phyloP scores from a whole-genome alignment of 1,140 invertebrate genomes.

The Cyrtorhinus lividipennis region DNA sequence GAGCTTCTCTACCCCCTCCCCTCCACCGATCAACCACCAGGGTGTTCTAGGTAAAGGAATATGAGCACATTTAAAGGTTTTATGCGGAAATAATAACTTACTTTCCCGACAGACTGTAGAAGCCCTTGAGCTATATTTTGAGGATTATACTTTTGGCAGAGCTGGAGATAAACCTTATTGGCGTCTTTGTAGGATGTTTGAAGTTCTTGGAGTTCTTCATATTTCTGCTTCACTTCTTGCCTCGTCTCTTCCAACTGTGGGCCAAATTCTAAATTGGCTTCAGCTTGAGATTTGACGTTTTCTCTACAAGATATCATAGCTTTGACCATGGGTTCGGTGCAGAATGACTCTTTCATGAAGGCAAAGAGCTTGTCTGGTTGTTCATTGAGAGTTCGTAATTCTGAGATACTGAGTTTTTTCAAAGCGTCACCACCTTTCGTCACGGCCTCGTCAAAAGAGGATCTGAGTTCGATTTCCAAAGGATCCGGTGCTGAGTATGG shows the following conservation, averaged over 20 bases:
- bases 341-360: slow-evolving; percentile 42
- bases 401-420: slow-evolving; percentile 45
- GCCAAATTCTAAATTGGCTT: slow-evolving; percentile 11
- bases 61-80: too few species aligned
- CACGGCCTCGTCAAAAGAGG: background rate
- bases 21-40: too few species aligned
- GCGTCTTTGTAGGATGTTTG: background rate
- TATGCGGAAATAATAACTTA: too few species aligned
- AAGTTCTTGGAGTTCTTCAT: slow-evolving; percentile 9
- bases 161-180: slow-evolving; percentile 11
- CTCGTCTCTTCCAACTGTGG: slow-evolving; percentile 4
- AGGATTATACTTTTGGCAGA: slow-evolving; percentile 17
- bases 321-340: slow-evolving; percentile 44
- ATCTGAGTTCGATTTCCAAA: background rate
- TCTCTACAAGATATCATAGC: slow-evolving; percentile 52
- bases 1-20: too few species aligned
- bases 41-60: too few species aligned
- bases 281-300: slow-evolving; percentile 51
- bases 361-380: slow-evolving; percentile 51
- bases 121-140: slow-evolving; percentile 11
- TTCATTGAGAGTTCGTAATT: slow-evolving; percentile 48
- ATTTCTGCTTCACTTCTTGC: slow-evolving; percentile 13
- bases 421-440: slow-evolving; percentile 37
- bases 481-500: background rate
- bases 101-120: slow-evolving; percentile 6